Base-by-base conservation (phyloP, 2,797 vertebrate species). In the Chelidonichthys spinosus region DNA sequence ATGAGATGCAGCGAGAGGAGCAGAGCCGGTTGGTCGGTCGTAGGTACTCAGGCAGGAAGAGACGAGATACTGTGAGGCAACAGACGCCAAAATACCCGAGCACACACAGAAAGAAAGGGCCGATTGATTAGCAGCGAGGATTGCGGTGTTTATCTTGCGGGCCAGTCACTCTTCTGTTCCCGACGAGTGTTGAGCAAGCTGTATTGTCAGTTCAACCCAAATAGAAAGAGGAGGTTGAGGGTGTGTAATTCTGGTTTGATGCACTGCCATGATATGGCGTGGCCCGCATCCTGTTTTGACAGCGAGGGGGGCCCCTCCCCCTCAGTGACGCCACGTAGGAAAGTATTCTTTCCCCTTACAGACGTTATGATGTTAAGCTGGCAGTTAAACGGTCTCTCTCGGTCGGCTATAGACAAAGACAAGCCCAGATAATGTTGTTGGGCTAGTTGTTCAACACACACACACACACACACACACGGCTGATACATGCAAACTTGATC, bases 201-300 rank as follows among this genome's bases (percentile, higher is more conserved):
- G 33, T 18, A 14, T 52, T 7, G 74, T 80, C 68, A 72, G 75
- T 85, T 86, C 46, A 58, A 62, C 43, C 81, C 50, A 70, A 78
- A 85, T 14, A 82, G 54, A 79, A 11, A 14, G 42, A 13, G 44
- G 62, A 71, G 71, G 66, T 32, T 42, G 42, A 58, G 75, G 76
- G 81, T 61, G 69, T 75, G 84, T 70, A 11, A 13, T 52, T 76
- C 69, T 67, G 74, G 75, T 63, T 62, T 68, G 87, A 89, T 89
- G 76, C 35, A 0, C 39, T 32, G 63, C 77, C 39, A 53, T 32
- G 83, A 85, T 87, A 85, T 56, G 76, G 62, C 42, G 82, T 56
- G 86, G 83, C 73, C 84, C 74, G 77, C 87, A 88, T 90, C 89
- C 90, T 92, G 89, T 91, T 90, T 79, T 83, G 76, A 84, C 78